These are phyloP conservation scores for Drosophila buzzatii DNA, from an alignment of 2,888 invertebrate genomes.

Conservation along the genomic window DNA sequence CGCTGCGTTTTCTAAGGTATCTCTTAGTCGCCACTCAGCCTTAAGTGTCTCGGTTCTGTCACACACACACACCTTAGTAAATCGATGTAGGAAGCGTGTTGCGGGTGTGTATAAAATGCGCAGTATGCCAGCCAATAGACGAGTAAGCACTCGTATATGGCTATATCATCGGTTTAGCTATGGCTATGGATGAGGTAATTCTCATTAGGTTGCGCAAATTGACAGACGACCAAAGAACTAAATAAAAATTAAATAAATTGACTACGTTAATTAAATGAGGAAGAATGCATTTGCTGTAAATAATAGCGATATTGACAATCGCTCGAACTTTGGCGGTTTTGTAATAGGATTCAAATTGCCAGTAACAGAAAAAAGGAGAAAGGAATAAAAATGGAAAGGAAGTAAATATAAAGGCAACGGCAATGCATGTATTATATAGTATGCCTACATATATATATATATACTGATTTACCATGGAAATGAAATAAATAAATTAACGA, in stretches of 20 bases:
- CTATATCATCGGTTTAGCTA: constrained; percentile 39
- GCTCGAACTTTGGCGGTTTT: background rate
- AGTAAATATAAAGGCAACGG: too few species aligned
- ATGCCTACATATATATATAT: too few species aligned
- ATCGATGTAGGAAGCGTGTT: constrained; percentile 55
- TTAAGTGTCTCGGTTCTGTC: background rate
- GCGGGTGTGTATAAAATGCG: constrained; percentile 58
- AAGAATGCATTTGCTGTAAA: constrained; percentile 12
- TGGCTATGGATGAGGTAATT: constrained; percentile 67
- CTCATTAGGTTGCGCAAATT: constrained; percentile 51
- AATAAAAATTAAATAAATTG: constrained; percentile 36
- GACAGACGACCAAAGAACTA: constrained; percentile 19
- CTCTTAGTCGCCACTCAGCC: background rate
- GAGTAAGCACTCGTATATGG: constrained; percentile 39
- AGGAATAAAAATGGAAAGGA: background rate
- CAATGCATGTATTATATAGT: too few species aligned
- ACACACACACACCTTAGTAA: constrained; percentile 43
- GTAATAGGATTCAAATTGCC: background rate
- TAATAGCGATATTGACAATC: background rate
- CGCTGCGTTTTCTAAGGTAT: background rate
- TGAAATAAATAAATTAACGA: background rate
- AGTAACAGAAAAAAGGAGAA: background rate
- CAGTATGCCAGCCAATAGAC: constrained; percentile 36
- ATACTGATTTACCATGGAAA: background rate
- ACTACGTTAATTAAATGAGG: constrained; percentile 10